Evolutionary conservation across 2,888 invertebrate species (phyloP).

Genomic region (Caprella mutica): DNA sequence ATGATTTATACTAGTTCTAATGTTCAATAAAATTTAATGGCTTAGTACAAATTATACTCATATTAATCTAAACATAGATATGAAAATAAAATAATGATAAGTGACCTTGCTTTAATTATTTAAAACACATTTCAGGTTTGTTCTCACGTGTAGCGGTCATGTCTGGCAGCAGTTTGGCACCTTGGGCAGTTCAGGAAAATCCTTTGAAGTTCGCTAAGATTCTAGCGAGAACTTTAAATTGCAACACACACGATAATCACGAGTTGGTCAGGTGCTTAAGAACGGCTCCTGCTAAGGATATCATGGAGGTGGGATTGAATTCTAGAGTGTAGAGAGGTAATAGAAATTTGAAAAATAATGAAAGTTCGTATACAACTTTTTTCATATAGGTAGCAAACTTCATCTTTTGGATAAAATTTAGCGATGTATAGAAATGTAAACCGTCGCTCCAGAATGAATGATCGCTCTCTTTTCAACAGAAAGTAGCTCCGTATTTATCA

Average conservation of each 20-base stretch:
- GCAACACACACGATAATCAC: slow-evolving; percentile 36
- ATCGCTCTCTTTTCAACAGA: neutral
- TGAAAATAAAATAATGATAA: neutral
- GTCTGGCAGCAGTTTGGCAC: slow-evolving; percentile 40
- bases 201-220: slow-evolving; percentile 38
- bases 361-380: neutral
- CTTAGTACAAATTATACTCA: neutral
- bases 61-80: neutral
- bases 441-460: neutral
- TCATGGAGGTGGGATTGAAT: slow-evolving; percentile 36
- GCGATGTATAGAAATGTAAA: neutral
- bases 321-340: neutral
- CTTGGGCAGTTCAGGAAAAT: slow-evolving; percentile 40
- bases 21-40: too few species aligned
- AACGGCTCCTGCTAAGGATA: slow-evolving; percentile 36
- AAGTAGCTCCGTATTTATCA: slow-evolving; percentile 15
- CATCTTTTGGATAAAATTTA: neutral
- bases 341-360: neutral
- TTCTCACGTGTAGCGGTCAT: slow-evolving; percentile 39
- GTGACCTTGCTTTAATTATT: neutral
- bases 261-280: slow-evolving; percentile 39
- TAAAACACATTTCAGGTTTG: slow-evolving; percentile 37
- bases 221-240: slow-evolving; percentile 38
- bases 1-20: too few species aligned
- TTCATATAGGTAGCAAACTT: neutral